Base-by-base conservation (phyloP, 2,888 invertebrate genomes). In the Hybos culiciformis region DNA sequence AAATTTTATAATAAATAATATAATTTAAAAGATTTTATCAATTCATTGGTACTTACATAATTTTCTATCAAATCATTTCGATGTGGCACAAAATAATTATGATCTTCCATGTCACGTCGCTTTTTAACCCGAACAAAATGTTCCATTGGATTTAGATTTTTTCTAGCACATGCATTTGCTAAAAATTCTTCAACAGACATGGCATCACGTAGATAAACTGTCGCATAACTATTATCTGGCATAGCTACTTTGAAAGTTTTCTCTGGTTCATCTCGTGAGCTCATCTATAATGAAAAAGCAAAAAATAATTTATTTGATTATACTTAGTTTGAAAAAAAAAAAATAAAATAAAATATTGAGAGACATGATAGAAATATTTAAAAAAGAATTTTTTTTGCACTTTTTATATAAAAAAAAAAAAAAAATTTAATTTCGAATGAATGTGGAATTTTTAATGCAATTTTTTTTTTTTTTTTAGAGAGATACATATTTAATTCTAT, bases 151-250 rank as follows among this genome's bases (percentile, higher is more conserved):
- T 87, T 91, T 53, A 96, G 79, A 55, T 84, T 87, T 63, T 92
- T 87, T 53, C 92, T 78, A 51, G 82, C 83, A 70, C 94, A 94
- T 39, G 92, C 92, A 54, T 82, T 83, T 36, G 88, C 90, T 50
- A 96, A 73, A 67, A 96, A 88, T 69, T 96, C 94, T 63, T 93
- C 92, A 38, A 94, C 92, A 26, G 91, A 84, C 86, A 94, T 93
- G 48, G 83, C 83, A 50, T 92, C 91, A 56, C 87, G 78, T 53
- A 92, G 77, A 59, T 82, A 83, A 51, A 92, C 87, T 44, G 83
- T 84, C 41, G 87, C 87, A 51, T 76, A 77, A 48, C 76, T 77
- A 50, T 77, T 83, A 67, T 91, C 91, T 45, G 91, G 92, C 55
- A 92, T 75, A 41, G 85, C 83, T 57, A 92, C 90, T 68, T 90